Evolutionary conservation across 1,140 invertebrate genomes (phyloP).

Genomic region (Macrobrachium nipponense): DNA sequence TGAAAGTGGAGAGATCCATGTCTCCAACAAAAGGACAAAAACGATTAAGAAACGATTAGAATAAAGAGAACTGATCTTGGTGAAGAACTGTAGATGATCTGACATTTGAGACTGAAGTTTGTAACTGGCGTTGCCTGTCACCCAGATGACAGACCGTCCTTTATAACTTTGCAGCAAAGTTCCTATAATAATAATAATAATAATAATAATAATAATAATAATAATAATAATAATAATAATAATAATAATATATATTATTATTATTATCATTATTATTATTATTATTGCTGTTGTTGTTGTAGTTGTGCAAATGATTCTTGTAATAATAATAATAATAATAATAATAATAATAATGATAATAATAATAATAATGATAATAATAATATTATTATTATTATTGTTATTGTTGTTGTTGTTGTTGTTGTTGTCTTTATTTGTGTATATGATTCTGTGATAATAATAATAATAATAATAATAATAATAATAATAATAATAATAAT

Average conservation of each 20-base stretch:
- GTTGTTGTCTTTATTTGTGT: background rate
- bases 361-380: background rate
- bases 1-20: too few species aligned
- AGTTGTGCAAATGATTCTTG: background rate
- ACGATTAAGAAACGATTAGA: too few species aligned
- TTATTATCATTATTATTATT: background rate
- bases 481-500: background rate
- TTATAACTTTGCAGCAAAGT: too few species aligned
- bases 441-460: background rate
- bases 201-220: background rate
- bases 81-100: too few species aligned
- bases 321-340: background rate
- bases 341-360: background rate
- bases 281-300: background rate
- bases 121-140: too few species aligned
- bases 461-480: conserved; percentile 2
- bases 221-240: background rate
- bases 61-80: too few species aligned
- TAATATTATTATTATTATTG: too few species aligned
- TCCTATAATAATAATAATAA: too few species aligned
- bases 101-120: too few species aligned
- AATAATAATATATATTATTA: background rate
- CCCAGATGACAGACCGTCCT: too few species aligned
- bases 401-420: background rate
- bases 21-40: too few species aligned